phyloP scores from a whole-genome alignment of 2,888 invertebrate genomes.

The Prenolepis imparis region DNA sequence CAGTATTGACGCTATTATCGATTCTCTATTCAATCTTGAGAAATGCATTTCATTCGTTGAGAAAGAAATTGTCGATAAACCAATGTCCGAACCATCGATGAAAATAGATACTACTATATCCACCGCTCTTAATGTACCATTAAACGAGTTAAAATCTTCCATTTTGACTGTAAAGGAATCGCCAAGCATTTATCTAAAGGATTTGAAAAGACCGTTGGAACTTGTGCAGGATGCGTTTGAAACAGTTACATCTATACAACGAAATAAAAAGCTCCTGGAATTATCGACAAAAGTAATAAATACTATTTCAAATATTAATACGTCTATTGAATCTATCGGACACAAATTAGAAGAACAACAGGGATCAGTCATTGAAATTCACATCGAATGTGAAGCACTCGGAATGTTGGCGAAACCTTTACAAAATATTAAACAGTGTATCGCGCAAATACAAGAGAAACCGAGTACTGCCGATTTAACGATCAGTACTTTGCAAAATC shows the following conservation, averaged over 20 bases:
- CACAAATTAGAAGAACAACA: slow-evolving; percentile 64
- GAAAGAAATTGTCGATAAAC: slow-evolving; percentile 69
- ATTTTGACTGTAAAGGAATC: slow-evolving; percentile 72
- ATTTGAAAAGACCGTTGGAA: slow-evolving; percentile 68
- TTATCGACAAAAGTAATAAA: slow-evolving; percentile 56
- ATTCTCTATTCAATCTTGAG: slow-evolving; percentile 76
- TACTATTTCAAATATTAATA: slow-evolving; percentile 59
- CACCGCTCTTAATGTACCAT: slow-evolving; percentile 58
- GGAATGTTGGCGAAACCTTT: slow-evolving; percentile 63
- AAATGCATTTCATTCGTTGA: slow-evolving; percentile 75
- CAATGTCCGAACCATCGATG: slow-evolving; percentile 45
- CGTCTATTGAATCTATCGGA: slow-evolving; percentile 65
- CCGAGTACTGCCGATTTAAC: slow-evolving; percentile 55
- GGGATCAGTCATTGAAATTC: slow-evolving; percentile 50
- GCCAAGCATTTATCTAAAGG: slow-evolving; percentile 64
- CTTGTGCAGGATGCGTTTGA: slow-evolving; percentile 65
- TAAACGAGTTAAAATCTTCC: slow-evolving; percentile 67
- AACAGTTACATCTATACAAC: slow-evolving; percentile 35
- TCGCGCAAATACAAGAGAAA: slow-evolving; percentile 51
- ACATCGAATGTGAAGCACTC: slow-evolving; percentile 67
- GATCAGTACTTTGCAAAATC: slow-evolving; percentile 74
- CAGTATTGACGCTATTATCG: slow-evolving; percentile 72
- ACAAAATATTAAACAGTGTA: slow-evolving; percentile 59
- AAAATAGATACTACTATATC: slow-evolving; percentile 60
- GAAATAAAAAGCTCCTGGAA: slow-evolving; percentile 5